Conservation (phyloP, 2,113 vertebrate genomes). For the Platichthys stellatus region DNA sequence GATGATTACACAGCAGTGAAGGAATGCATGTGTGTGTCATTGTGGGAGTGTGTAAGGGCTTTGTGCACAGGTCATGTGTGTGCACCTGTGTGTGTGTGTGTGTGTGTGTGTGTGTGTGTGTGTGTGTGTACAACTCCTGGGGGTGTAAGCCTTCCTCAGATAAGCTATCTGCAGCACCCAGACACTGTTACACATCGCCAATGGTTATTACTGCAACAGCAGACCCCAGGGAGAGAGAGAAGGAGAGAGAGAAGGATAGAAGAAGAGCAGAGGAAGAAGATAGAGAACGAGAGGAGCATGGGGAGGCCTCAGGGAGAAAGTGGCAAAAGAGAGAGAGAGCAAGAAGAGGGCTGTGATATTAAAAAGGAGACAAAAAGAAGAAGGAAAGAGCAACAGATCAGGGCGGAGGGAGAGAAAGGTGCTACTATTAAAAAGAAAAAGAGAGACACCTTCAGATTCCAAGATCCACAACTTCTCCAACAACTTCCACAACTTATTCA, state of each 20-base stretch:
- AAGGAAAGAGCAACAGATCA: not conserved
- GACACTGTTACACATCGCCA: slow-evolving; percentile 41
- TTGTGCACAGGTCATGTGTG: too few species aligned
- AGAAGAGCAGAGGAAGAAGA: not conserved
- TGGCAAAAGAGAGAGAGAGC: not conserved
- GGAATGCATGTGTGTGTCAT: slow-evolving; percentile 2
- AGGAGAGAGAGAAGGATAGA: not conserved
- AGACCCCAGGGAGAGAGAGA: not conserved
- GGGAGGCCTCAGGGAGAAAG: not conserved
- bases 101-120: too few species aligned
- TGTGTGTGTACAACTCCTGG: slow-evolving; percentile 2
- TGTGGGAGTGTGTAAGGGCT: not conserved
- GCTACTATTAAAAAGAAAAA: too few species aligned
- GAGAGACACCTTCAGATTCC: too few species aligned
- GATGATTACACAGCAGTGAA: slow-evolving; percentile 20
- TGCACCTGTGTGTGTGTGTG: not conserved
- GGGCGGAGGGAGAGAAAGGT: too few species aligned
- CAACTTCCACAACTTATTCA: too few species aligned
- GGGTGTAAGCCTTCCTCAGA: slow-evolving; percentile 50
- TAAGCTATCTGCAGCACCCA: slow-evolving; percentile 64
- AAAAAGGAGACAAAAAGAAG: not conserved
- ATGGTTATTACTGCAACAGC: slow-evolving; percentile 26
- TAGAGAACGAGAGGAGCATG: not conserved
- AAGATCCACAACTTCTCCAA: too few species aligned
- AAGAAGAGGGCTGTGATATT: not conserved